Conservation (phyloP, 2,797 vertebrate genomes). For the Falco columbarius region DNA sequence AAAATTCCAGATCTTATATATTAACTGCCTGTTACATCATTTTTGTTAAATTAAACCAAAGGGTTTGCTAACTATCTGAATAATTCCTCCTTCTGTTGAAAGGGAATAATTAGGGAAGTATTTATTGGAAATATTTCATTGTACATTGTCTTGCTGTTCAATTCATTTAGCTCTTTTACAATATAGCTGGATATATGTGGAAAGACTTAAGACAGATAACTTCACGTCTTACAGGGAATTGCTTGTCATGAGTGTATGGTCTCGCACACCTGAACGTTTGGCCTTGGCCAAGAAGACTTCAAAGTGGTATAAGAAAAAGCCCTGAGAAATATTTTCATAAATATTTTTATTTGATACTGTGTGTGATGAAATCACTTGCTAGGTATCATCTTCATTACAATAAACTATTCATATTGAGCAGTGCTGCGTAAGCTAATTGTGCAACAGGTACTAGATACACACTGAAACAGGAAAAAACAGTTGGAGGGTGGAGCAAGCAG, state of each 20-base stretch:
- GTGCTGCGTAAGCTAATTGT: background rate
- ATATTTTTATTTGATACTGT: background rate
- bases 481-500: background rate
- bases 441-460: background rate
- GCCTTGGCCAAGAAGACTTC: background rate
- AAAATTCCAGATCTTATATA: background rate
- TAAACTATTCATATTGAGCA: background rate
- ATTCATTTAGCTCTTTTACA: background rate
- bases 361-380: background rate
- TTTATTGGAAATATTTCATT: background rate
- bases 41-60: background rate
- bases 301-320: background rate
- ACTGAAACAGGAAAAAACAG: background rate
- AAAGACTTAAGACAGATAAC: background rate
- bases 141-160: background rate
- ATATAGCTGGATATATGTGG: background rate
- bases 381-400: rapidly evolving
- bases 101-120: background rate
- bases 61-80: background rate
- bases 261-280: background rate
- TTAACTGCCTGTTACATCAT: background rate
- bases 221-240: background rate
- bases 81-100: background rate
- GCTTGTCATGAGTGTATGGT: background rate
- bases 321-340: background rate